Base-by-base conservation (phyloP, 1,140 invertebrate genomes). In the Drosophila orosa region DNA sequence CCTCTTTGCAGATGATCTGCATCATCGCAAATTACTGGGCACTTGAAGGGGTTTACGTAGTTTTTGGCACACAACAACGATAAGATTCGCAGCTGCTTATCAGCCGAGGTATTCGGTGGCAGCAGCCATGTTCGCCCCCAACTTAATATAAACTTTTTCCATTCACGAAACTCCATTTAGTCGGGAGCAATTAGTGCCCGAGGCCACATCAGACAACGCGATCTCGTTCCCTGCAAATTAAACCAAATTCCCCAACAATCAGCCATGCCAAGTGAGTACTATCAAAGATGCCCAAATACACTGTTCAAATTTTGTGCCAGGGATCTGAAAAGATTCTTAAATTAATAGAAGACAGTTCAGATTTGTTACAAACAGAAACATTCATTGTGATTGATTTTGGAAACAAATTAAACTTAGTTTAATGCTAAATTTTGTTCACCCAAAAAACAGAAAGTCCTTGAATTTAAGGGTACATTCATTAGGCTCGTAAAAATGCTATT, bases 161-260 rank as follows among this genome's bases (percentile, higher is more conserved):
- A 65, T 52, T 67, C 39, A 54, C 29, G 17, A 52, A 75, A 58
- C 72, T 66, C 72, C 54, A 66, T 75, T 75, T 75, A 75, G 73
- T 75, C 54, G 54, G 39, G 31, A 66, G 47, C 25, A 58, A 75
- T 66, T 52, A 35, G 60, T 67, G 22, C 39, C 17, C 55, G 58
- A 39, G 52, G 42, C 42, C 59, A 65, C 58, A 63, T 63, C 72
- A 65, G 42, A 19, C 22, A 25, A 37, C 27, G 31, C 35, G 59
- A 68, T 45, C 25, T 56, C 17, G 39, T 71, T n/a, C 37, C 15
- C 31, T 37, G 39, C 33, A 71, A 71, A 57, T 71, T 71, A 31
- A 68, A 71, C 22, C 25, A 69, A 71, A 45, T 69, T 69, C 25
- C 40, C 50, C 48, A 69, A 44, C 33, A 68, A 48, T 69, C 42